Evolutionary conservation across 2,888 invertebrate genomes (phyloP).

Genomic region (Mythimna loreyi): DNA sequence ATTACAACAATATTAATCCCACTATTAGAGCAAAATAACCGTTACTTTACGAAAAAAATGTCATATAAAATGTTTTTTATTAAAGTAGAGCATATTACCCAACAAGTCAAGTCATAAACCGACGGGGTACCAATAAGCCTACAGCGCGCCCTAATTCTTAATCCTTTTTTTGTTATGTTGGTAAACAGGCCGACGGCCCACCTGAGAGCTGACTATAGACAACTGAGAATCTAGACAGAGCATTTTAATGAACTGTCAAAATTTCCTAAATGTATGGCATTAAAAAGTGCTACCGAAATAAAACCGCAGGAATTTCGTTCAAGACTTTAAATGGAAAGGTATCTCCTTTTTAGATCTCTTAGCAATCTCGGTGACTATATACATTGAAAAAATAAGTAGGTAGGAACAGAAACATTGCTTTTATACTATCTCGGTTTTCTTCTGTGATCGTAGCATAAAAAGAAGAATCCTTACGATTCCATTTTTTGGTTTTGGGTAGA

Average conservation of each 20-base stretch:
- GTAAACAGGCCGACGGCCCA: constrained; percentile 13
- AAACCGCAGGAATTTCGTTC: too few relatives aligned
- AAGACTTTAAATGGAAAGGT: too few relatives aligned
- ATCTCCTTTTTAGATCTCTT: too few relatives aligned
- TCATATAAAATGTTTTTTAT: rapidly evolving
- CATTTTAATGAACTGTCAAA: not conserved
- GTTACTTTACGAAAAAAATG: not conserved
- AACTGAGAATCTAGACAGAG: not conserved
- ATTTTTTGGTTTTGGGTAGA: too few relatives aligned
- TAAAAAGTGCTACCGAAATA: too few relatives aligned
- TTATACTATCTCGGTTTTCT: too few relatives aligned
- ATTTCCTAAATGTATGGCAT: not conserved
- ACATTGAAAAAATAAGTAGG: too few relatives aligned
- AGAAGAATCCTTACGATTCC: too few relatives aligned
- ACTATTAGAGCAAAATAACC: not conserved
- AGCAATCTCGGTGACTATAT: too few relatives aligned
- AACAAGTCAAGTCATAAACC: constrained; percentile 6
- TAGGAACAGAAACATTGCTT: too few relatives aligned
- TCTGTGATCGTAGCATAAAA: too few relatives aligned
- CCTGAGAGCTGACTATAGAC: not conserved
- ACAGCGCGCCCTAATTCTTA: constrained; percentile 5
- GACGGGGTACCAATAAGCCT: constrained; percentile 49
- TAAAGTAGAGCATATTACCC: constrained; percentile 44
- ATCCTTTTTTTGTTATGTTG: constrained; percentile 37
- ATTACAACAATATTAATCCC: not conserved